Evolutionary conservation across 2,888 invertebrate genomes (phyloP), one percentile per base, ranked within the genome.

Genomic region (Magallana nippona): DNA sequence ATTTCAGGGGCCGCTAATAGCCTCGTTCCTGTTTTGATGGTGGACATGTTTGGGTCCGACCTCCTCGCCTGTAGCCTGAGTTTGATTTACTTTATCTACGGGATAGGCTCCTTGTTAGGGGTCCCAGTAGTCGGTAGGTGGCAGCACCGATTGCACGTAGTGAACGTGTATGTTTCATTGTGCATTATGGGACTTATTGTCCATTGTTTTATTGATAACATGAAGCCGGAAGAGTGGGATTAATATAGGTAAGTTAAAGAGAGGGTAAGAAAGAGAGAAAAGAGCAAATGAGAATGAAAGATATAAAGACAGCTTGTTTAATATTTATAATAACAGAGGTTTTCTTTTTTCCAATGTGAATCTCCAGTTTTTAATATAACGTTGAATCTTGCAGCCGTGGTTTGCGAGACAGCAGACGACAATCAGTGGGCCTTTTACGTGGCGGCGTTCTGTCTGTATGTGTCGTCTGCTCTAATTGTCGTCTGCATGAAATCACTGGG

Each of bases 41-140:
- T 78, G n/a, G n/a, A 78, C 44, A 44, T 44, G 44, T 78, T 78
- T n/a, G 78, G 78, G 15, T 19, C 78, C 13, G 78, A 78, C 3
- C 32, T 44, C 10, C 44, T 78, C 10, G 17, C 44, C 2, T 78
- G 78, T 44, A 78, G 44, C n/a, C 15, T 78, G 55, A 17, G 78
- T 55, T n/a, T 27, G 78, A 55, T 44, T n/a, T 78, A 78, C 44
- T 55, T 78, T n/a, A 8, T n/a, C 2, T n/a, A 78, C 13, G 78
- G 78, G 11, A 78, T 78, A 15, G 78, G 78, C 11, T 32, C 17
- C 13, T 10, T 78, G 44, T 13, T 78, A 27, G 78, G 78, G 15
- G 44, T 55, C 13, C 78, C 78, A 17, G 55, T 78, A 44, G 78
- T 44, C 13, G 78, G 78, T 78, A 44, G 10, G 11, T 44, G n/a